phyloP scores from a whole-genome alignment of 2,888 invertebrate species.

The Euplexia lucipara region DNA sequence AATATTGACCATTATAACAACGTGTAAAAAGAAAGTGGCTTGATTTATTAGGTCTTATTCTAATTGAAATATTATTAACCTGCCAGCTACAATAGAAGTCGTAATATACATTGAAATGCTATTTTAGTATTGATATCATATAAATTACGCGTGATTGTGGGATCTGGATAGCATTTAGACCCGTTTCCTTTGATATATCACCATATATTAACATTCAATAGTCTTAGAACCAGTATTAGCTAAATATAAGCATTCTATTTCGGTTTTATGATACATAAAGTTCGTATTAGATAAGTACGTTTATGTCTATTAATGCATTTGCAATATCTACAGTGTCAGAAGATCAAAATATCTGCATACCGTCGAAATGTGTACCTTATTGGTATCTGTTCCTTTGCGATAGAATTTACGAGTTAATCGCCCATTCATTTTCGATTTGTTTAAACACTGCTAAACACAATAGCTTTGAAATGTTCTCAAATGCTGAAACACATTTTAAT shows the following conservation, averaged over 20 bases:
- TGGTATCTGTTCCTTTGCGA: constrained; percentile 45
- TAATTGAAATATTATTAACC: constrained; percentile 6
- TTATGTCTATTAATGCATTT: constrained; percentile 45
- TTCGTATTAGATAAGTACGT: constrained; percentile 20
- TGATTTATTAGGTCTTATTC: too few species aligned
- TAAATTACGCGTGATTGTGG: constrained; percentile 5
- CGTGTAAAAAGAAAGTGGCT: too few species aligned
- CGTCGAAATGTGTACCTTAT: constrained; percentile 45
- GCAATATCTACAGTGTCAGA: constrained; percentile 49
- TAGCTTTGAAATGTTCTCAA: constrained; percentile 42
- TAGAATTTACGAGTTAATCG: constrained; percentile 50
- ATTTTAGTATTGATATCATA: constrained; percentile 11
- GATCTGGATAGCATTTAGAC: constrained; percentile 19
- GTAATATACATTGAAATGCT: constrained; percentile 1
- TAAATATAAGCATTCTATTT: constrained; percentile 36
- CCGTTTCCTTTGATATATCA: constrained; percentile 29
- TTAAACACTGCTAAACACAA: constrained; percentile 51
- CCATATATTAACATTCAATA: constrained; percentile 14
- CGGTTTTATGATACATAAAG: constrained; percentile 24
- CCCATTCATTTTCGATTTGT: constrained; percentile 52
- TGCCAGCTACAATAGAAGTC: not conserved
- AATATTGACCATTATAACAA: too few species aligned
- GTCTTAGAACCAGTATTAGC: constrained; percentile 14
- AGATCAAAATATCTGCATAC: constrained; percentile 23
- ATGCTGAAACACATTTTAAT: constrained; percentile 40